A percentile compares a stretch with the other conserved stretches of the same genome.
These are phyloP conservation scores for Pyxicephalus adspersus DNA, from an alignment of 2,113 vertebrate genomes.

Conservation along the genomic window DNA sequence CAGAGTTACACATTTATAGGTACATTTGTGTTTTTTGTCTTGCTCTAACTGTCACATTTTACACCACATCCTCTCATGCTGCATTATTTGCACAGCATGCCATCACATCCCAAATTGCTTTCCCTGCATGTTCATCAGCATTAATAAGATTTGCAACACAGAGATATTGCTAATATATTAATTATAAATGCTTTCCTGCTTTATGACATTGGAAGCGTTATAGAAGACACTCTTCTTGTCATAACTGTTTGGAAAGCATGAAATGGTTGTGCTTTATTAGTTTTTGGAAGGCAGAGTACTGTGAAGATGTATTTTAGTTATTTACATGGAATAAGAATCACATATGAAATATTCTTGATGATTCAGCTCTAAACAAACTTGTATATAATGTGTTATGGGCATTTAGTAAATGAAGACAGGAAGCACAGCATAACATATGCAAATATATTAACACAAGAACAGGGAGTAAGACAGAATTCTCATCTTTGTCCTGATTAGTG, in stretches of 20 bases:
- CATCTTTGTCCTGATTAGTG: no score
- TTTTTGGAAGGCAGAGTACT: conserved; percentile 17
- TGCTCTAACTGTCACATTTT: conserved; percentile 40
- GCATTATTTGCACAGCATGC: conserved; percentile 53
- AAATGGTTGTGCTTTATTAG: conserved; percentile 37
- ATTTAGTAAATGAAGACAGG: no score
- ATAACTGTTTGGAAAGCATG: conserved; percentile 46
- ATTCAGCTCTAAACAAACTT: no score
- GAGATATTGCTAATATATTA: conserved; percentile 55
- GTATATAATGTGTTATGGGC: no score
- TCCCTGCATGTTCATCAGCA: conserved; percentile 55
- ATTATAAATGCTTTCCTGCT: conserved; percentile 53
- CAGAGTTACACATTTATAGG: conserved; percentile 38
- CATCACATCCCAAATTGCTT: conserved; percentile 49
- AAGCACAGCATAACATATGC: no score
- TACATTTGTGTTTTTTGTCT: conserved; percentile 42
- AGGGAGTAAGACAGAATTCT: no score
- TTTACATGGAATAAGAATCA: conserved; percentile 23
- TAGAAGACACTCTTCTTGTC: conserved; percentile 39
- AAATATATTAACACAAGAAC: no score
- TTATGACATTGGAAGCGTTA: conserved; percentile 51
- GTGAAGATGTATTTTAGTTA: conserved; percentile 31
- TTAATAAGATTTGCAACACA: conserved; percentile 55
- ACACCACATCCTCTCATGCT: conserved; percentile 39
- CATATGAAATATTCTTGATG: conserved; percentile 9